A percentile compares a stretch with the other conserved stretches of the same genome.
These are phyloP conservation scores for Thermophis baileyi DNA, from an alignment of 2,113 vertebrate species.

Conservation along the genomic window DNA sequence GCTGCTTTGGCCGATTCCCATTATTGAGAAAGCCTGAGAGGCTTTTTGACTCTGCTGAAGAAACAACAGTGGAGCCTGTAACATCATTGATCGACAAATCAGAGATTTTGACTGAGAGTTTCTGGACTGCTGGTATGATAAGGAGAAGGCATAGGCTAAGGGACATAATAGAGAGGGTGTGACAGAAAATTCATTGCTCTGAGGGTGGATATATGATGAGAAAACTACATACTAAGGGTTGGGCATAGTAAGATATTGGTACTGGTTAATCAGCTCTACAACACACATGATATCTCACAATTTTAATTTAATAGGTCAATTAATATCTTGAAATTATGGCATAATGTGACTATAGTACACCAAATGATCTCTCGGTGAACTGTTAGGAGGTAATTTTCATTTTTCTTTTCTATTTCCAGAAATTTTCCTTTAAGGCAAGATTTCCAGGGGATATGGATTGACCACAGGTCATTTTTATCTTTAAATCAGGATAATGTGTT, in stretches of 20 bases:
- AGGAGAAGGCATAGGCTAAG: not conserved
- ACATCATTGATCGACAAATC: not conserved
- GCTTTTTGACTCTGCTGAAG: not conserved
- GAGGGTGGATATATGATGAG: not conserved
- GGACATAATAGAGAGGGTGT: not conserved
- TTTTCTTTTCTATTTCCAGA: not conserved
- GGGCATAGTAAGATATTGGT: not conserved
- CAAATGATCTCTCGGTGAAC: not conserved
- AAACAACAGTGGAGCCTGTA: not conserved
- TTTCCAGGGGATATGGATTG: not conserved
- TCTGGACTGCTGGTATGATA: not conserved
- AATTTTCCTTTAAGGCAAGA: not conserved
- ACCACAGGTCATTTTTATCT: not conserved
- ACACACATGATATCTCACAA: not conserved
- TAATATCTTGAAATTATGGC: not conserved
- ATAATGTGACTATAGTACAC: not conserved
- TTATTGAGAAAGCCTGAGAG: not conserved
- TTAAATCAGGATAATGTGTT: not conserved
- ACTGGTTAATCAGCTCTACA: not conserved
- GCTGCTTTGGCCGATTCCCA: slow-evolving; percentile 6
- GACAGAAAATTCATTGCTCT: not conserved
- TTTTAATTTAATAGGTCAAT: not conserved
- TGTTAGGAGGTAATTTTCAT: not conserved
- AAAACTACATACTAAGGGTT: not conserved
- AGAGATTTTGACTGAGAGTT: not conserved